A percentile compares a stretch with the other conserved stretches of the same genome.
Evolutionary conservation across 37 sponge, comb jelly and placozoan species (phyloP).

Genomic region (Tethya wilhelma): DNA sequence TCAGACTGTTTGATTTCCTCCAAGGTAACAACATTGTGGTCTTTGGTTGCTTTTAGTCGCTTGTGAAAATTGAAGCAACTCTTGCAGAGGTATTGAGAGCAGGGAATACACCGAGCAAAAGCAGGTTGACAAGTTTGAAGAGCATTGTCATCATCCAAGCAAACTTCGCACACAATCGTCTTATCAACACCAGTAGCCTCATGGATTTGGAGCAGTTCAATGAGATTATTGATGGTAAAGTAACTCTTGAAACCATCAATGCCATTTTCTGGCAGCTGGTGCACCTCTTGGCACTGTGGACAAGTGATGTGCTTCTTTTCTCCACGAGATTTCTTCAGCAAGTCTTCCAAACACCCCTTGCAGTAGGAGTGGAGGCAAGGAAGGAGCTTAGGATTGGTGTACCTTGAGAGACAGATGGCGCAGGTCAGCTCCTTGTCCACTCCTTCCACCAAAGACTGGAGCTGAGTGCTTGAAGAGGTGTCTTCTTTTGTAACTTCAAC

Average conservation of each 20-base stretch:
- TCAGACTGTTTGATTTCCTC: constrained; percentile 14
- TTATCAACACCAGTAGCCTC: not conserved
- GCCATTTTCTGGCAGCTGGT: not conserved
- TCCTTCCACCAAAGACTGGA: too few species aligned
- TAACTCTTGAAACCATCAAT: constrained; percentile 21
- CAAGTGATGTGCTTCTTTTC: not conserved
- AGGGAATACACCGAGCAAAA: constrained; percentile 1
- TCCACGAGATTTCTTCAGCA: not conserved
- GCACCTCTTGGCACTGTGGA: not conserved
- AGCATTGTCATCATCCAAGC: constrained; percentile 16
- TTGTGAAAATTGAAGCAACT: constrained; percentile 9
- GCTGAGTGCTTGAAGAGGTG: too few species aligned
- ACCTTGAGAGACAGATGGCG: too few species aligned
- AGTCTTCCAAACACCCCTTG: not conserved
- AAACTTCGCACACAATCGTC: not conserved
- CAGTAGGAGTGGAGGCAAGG: too few species aligned
- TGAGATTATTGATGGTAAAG: constrained; percentile 15
- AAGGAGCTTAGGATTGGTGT: too few species aligned
- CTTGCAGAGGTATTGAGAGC: constrained; percentile 14
- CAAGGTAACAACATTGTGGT: constrained; percentile 7
- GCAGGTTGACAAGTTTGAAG: too few species aligned
- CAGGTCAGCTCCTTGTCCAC: too few species aligned
- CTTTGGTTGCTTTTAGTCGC: not conserved
- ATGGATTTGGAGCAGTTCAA: constrained; percentile 3
- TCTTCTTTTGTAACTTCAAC: too few species aligned